Base-by-base conservation (phyloP, 2,797 vertebrate genomes). In the Rhinophrynus dorsalis region DNA sequence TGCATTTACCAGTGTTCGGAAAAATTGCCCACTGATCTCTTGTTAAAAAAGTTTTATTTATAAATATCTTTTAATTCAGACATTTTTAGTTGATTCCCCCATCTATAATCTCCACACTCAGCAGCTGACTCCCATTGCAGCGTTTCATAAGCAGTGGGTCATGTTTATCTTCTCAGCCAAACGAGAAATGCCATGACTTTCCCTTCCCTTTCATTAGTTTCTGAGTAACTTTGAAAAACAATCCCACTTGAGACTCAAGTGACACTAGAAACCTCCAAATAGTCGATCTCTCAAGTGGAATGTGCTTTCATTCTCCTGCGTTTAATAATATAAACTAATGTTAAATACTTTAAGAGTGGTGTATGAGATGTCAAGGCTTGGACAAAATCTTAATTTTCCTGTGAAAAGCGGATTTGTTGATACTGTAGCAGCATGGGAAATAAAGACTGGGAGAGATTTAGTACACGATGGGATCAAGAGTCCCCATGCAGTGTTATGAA, bases 341-440 rank as follows among this genome's bases (percentile, higher is more conserved):
- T 1, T 13, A 38, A 56, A 70, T 27, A 23, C 61, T 33, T 54
- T 8, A 10, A n/a, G 2, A 63, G 23, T 10, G n/a, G 7, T 1
- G 10, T 67, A 3, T 35, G 55, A 74, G 59, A 57, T 20, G 1
- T 33, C 2, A 57, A 0, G 0, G 24, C 33, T 0, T 3, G 71
- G 71, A 74, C 2, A 0, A 54, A 70, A 69, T 1, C 0, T 73
- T 81, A 48, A 0, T 77, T 80, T 75, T 70, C 52, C 65, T 75
- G 48, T 27, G 42, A 74, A 77, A 70, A 70, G 62, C 45, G 2
- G 70, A 79, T 76, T 81, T 83, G 75, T 82, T 77, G 80, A 76
- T 76, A 77, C 76, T 82, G 78, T 66, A 59, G 54, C 81, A 77
- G 63, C 75, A 78, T 78, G 80, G 81, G 81, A 82, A 82, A 83